These are phyloP conservation scores for Centruroides sculpturatus DNA, from an alignment of 1,140 invertebrate species.

Conservation along the genomic window DNA sequence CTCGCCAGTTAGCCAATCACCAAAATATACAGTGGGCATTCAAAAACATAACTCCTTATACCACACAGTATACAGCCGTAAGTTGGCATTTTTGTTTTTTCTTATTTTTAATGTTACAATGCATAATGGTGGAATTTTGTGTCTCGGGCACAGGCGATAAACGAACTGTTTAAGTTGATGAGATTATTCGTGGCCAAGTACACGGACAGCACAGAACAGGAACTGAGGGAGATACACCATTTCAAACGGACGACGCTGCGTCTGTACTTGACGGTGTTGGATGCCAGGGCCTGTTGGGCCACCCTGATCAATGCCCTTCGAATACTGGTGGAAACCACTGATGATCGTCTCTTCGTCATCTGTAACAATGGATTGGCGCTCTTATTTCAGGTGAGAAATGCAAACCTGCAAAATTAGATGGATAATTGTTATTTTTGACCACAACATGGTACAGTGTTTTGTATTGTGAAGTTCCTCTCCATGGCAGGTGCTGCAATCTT, in stretches of 20 bases:
- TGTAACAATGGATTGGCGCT: slow-evolving; percentile 75
- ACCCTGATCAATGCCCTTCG: slow-evolving; percentile 71
- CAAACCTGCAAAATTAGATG: no score
- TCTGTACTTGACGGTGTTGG: slow-evolving; percentile 60
- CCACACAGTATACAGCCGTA: slow-evolving; percentile 72
- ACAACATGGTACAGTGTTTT: no score
- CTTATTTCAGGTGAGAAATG: slow-evolving; percentile 53
- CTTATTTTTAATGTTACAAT: no score
- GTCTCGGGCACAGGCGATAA: slow-evolving; percentile 48
- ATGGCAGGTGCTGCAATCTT: no score
- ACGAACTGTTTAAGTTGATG: slow-evolving; percentile 81
- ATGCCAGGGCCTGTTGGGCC: slow-evolving; percentile 70
- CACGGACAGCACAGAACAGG: slow-evolving; percentile 57
- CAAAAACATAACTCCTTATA: slow-evolving; percentile 86
- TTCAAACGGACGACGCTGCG: slow-evolving; percentile 68
- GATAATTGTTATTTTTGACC: no score
- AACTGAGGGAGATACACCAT: slow-evolving; percentile 59
- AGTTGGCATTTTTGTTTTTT: slow-evolving; percentile 18
- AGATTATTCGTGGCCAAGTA: slow-evolving; percentile 59
- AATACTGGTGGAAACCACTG: slow-evolving; percentile 73
- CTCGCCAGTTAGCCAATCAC: slow-evolving; percentile 69
- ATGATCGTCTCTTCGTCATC: slow-evolving; percentile 72
- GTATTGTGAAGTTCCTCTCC: no score
- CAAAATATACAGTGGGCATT: slow-evolving; percentile 94
- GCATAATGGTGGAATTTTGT: no score